A percentile compares a stretch with the other conserved stretches of the same genome.
phyloP scores from a whole-genome alignment of 2,888 invertebrate genomes.

The Meganola albula region DNA sequence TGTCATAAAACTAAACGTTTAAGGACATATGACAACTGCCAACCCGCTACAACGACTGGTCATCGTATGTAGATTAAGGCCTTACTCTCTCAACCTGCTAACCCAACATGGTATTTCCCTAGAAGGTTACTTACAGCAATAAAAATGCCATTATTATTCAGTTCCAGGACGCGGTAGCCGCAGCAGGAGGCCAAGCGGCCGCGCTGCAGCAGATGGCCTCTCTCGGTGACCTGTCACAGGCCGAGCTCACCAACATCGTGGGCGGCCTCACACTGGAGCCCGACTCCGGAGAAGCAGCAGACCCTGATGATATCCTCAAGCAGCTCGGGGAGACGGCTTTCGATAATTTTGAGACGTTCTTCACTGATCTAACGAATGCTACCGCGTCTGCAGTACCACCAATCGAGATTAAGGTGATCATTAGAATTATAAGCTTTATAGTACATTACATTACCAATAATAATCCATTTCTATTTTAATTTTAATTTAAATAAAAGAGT shows the following conservation, averaged over 20 bases:
- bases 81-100: too few species aligned
- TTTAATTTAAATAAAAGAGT: too few species aligned
- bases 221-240: slow-evolving; percentile 83
- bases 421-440: too few species aligned
- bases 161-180: slow-evolving; percentile 80
- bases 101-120: too few species aligned
- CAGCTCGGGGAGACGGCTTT: slow-evolving; percentile 90
- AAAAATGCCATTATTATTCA: too few species aligned
- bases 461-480: too few species aligned
- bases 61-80: too few species aligned
- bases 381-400: slow-evolving; percentile 79
- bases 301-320: slow-evolving; percentile 88
- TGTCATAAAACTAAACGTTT: too few species aligned
- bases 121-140: too few species aligned
- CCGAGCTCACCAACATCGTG: slow-evolving; percentile 83
- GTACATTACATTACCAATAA: too few species aligned
- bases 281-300: slow-evolving; percentile 63
- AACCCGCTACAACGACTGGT: too few species aligned
- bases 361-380: slow-evolving; percentile 85
- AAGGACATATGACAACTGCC: too few species aligned
- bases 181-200: slow-evolving; percentile 73
- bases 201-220: slow-evolving; percentile 73
- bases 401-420: slow-evolving; percentile 84
- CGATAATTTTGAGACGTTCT: slow-evolving; percentile 88
- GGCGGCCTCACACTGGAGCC: slow-evolving; percentile 75